phyloP scores from a whole-genome alignment of 2,113 vertebrate genomes.

The Otocyon megalotis region DNA sequence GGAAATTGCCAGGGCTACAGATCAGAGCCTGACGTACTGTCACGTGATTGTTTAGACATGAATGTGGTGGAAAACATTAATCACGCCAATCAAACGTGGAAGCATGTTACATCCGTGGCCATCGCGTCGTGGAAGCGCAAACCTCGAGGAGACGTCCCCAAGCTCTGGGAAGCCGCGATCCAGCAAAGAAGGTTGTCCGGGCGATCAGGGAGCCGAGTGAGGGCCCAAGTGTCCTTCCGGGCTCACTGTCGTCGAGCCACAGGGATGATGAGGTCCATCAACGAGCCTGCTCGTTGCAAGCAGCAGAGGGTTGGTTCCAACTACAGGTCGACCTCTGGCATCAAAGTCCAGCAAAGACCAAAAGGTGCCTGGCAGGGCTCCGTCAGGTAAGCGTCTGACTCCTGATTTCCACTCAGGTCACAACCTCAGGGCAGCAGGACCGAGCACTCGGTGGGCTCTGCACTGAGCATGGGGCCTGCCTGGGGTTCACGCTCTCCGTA shows the following conservation, averaged over 20 bases:
- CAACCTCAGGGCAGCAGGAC: background rate
- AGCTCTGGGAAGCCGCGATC: background rate
- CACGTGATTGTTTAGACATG: background rate
- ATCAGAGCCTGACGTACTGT: background rate
- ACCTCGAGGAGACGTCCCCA: background rate
- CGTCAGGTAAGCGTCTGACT: background rate
- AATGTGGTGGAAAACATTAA: background rate
- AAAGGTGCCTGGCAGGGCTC: background rate
- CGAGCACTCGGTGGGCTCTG: background rate
- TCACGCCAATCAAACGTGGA: background rate
- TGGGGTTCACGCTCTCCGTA: background rate
- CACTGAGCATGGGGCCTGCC: background rate
- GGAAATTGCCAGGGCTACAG: background rate
- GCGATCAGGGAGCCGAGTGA: background rate
- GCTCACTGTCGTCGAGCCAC: background rate
- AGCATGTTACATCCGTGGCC: background rate
- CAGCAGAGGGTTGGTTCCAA: background rate
- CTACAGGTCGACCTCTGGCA: background rate
- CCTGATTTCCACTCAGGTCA: background rate
- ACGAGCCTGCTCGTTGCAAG: background rate
- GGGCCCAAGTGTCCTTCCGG: background rate
- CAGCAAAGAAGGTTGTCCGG: background rate
- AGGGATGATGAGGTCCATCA: background rate
- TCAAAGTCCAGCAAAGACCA: background rate
- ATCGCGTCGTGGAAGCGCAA: background rate